phyloP scores from a whole-genome alignment of 2,113 vertebrate genomes.

The Lamprologus ornatipinnis region DNA sequence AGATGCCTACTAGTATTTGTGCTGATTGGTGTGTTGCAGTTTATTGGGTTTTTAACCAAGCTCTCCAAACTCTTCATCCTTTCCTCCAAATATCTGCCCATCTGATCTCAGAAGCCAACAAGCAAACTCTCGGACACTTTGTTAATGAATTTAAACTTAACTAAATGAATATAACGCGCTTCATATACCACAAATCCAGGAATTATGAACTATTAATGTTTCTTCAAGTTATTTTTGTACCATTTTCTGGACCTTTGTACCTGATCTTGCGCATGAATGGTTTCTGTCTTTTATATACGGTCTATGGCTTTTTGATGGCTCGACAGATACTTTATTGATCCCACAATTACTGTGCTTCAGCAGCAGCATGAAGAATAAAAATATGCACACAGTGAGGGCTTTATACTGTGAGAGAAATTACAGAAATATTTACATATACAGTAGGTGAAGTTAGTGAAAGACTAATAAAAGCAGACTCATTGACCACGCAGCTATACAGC shows the following conservation, averaged over 20 bases:
- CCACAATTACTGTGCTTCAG: background rate
- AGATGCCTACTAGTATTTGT: background rate
- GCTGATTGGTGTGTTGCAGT: accelerated
- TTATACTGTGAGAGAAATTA: background rate
- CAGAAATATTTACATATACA: background rate
- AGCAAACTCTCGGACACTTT: background rate
- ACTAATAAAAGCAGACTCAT: background rate
- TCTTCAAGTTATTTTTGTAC: background rate
- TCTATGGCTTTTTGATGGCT: background rate
- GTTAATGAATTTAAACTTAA: background rate
- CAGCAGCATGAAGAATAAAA: background rate
- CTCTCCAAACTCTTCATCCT: background rate
- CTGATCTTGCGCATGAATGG: background rate
- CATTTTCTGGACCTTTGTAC: background rate
- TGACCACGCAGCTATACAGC: background rate
- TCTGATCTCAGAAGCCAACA: background rate
- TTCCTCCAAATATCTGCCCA: background rate
- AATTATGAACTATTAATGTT: background rate
- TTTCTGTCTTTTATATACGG: background rate
- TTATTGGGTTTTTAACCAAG: accelerated
- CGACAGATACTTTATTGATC: background rate
- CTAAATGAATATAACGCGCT: accelerated
- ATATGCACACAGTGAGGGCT: background rate
- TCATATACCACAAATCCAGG: background rate
- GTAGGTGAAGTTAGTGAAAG: background rate